Base-by-base conservation (phyloP, 2,888 invertebrate species). In the Eupithecia tripunctaria region DNA sequence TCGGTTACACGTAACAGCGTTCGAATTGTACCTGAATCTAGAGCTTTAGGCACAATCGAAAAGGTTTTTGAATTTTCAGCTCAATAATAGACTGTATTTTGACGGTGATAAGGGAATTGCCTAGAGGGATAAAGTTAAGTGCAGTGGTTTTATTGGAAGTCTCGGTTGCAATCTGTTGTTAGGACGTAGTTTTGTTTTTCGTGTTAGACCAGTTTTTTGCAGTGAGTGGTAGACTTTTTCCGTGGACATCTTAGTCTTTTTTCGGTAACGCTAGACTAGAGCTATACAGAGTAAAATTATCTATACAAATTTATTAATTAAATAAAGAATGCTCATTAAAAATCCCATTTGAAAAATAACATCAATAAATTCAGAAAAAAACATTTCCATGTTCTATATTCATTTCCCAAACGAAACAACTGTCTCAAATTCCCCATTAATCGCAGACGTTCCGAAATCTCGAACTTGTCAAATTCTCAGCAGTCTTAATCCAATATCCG, bases 31-130 rank as follows among this genome's bases (percentile, higher is more conserved):
- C 76, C 76, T 73, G 71, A 76, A 75, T 71, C 76, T 77, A 78
- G 76, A 69, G 79, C 72, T 74, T 80, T 82, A 78, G 82, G 81
- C 73, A 80, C 79, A 79, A 74, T 74, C 64, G 38, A 67, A 71
- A 74, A 59, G 69, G 66, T 67, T 72, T 67, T 68, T 65, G 27
- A 59, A 25, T 64, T 64, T 64, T 47, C 70, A 43, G 43, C 18
- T 76, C 68, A 32, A 78, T 65, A 72, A 62, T 62, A 62, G n/a
- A 73, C 78, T 70, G 29, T 78, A 76, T 68, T 51, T 25, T 12
- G 25, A 36, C 29, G 10, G 32, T 4, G 43, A 36, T 74, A 76
- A 67, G 67, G 72, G 41, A 68, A 72, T 66, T 71, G 72, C 68
- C 59, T 59, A 15, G n/a, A 67, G 72, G 73, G 68, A 76, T 72